A percentile compares a stretch with the other conserved stretches of the same genome.
phyloP scores from a whole-genome alignment of 2,113 vertebrate genomes.

The Protomyctophum bolini region DNA sequence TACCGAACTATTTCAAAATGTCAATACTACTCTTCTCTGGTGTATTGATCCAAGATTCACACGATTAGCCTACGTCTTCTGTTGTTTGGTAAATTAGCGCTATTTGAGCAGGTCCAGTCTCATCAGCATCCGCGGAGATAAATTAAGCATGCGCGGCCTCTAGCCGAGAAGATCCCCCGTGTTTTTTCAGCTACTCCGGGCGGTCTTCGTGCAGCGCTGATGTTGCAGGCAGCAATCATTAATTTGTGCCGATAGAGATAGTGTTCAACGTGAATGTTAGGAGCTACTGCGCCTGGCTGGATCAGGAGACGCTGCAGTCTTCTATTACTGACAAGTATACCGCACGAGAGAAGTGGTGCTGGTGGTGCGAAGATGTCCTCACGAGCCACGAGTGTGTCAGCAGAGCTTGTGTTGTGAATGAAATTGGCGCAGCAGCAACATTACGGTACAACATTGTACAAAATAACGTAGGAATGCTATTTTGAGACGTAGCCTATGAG shows the following conservation, averaged over 20 bases:
- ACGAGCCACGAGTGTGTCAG: not conserved
- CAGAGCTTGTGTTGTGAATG: not conserved
- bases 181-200: constrained; percentile 17
- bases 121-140: constrained; percentile 57
- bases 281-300: constrained; percentile 16
- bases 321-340: constrained; percentile 6
- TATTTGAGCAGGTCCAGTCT: constrained; percentile 49
- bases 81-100: constrained; percentile 41
- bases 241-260: not conserved
- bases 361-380: constrained; percentile 9
- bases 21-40: constrained; percentile 4
- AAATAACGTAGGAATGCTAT: no score
- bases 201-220: constrained; percentile 18
- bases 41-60: not conserved
- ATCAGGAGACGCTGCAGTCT: constrained; percentile 43
- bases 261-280: constrained; percentile 38
- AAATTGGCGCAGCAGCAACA: not conserved
- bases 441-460: not conserved
- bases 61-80: constrained; percentile 8
- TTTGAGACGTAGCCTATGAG: no score
- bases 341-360: not conserved
- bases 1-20: no score
- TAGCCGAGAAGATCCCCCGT: constrained; percentile 19
- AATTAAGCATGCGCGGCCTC: constrained; percentile 57
- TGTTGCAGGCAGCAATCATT: constrained; percentile 25